Evolutionary conservation across 2,797 vertebrate genomes (phyloP), one percentile per base, ranked within the genome.

Genomic region (Siniperca obscura): DNA sequence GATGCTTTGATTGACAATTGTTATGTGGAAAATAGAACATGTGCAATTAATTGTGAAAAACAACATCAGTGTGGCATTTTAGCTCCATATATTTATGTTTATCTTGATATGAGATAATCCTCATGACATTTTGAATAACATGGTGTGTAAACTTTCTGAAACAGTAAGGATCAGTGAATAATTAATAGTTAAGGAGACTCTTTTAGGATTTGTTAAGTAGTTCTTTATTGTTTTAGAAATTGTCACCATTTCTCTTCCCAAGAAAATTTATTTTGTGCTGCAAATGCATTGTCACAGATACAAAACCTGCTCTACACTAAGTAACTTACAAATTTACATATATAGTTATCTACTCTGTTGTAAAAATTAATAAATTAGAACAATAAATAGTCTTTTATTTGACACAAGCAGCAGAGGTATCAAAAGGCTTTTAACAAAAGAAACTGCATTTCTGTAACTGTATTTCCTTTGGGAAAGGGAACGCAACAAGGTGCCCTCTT

Each of bases 351-450:
- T 82, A 81, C 83, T 89, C 87, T 90, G 87, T 90, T 90, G 86
- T 93, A 93, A 92, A 95, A 93, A 91, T 92, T 90, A 98, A 99
- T 99, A 99, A 98, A 97, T 99, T 97, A 96, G 93, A 96, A 84
- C 94, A 98, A 98, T 98, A 98, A 98, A 98, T 99, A 98, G 94
- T 91, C 70, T 91, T 90, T 91, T 85, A 91, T 86, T 87, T 91
- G 90, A 94, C 89, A 90, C 76, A 96, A 96, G 94, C 96, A 97
- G 96, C 96, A 96, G 94, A 95, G 92, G 91, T 92, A 91, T 94
- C 92, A 91, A 88, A 92, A 89, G 81, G 86, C 81, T 88, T 86
- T 81, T 56, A 84, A 90, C 74, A 84, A 84, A 89, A 81, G 59
- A 86, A 84, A 85, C n/a, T 42, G 16, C 40, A 55, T 74, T 57